These are phyloP conservation scores for Anolis carolinensis DNA, from an alignment of 2,113 vertebrate species.

Conservation along the genomic window DNA sequence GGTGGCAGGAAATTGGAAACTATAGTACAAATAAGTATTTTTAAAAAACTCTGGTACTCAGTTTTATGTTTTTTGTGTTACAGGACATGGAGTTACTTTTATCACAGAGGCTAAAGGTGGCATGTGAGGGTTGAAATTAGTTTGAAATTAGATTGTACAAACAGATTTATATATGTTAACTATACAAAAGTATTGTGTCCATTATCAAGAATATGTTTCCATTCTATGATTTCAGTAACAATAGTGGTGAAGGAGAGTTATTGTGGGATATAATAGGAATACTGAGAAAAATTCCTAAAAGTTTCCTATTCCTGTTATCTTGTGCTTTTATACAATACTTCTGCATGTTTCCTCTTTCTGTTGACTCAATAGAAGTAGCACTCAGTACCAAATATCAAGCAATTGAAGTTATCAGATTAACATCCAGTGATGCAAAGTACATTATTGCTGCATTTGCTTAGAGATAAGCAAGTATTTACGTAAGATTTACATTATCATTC, in stretches of 20 bases:
- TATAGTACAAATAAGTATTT: no score
- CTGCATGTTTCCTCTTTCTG: no score
- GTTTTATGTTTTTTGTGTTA: no score
- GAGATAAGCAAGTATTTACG: neutral
- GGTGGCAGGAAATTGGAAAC: no score
- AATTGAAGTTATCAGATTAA: neutral
- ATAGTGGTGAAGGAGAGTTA: neutral
- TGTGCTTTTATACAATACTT: no score
- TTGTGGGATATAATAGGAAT: neutral
- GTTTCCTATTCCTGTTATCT: no score
- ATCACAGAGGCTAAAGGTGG: neutral
- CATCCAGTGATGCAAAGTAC: neutral
- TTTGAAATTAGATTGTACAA: neutral
- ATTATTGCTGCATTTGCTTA: neutral
- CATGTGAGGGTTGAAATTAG: neutral
- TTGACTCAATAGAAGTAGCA: no score
- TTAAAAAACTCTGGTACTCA: no score
- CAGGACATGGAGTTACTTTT: no score
- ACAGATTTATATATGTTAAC: neutral
- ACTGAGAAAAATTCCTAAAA: neutral
- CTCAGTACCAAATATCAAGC: neutral
- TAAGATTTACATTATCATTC: neutral
- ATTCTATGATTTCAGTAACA: no score
- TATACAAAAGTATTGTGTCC: neutral
- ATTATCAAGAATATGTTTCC: neutral